Evolutionary conservation across 2,797 vertebrate genomes (phyloP).

Genomic region (Alca torda): DNA sequence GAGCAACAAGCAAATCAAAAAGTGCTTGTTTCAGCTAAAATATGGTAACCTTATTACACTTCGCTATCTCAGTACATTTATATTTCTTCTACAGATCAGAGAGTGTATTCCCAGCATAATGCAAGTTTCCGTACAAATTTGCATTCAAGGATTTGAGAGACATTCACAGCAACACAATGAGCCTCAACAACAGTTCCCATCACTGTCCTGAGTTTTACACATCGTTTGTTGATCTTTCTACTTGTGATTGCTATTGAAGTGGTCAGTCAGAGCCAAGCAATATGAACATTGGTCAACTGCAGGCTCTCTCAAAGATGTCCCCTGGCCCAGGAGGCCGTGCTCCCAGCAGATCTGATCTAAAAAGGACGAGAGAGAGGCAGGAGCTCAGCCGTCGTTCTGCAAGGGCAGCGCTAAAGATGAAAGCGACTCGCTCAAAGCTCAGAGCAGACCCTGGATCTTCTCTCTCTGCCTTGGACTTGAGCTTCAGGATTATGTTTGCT

Average conservation of each 20-base stretch:
- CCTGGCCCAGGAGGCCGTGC: neutral
- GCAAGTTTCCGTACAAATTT: neutral
- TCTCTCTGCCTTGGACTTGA: neutral
- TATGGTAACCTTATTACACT: neutral
- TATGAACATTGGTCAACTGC: fast-evolving
- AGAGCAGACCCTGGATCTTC: neutral
- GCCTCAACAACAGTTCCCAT: neutral
- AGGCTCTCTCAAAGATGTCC: neutral
- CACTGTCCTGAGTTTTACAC: neutral
- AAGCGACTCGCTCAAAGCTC: neutral
- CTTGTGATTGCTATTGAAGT: neutral
- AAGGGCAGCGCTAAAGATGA: neutral
- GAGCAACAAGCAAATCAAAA: neutral
- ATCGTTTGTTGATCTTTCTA: neutral
- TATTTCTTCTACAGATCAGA: neutral
- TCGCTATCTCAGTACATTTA: neutral
- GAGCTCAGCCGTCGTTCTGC: neutral
- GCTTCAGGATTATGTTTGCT: neutral
- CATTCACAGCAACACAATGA: neutral
- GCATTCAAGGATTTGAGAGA: neutral
- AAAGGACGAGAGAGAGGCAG: neutral
- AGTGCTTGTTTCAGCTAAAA: neutral
- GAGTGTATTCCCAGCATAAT: neutral
- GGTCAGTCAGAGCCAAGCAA: neutral
- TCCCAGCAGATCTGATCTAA: neutral